These are phyloP conservation scores for Tetragonisca angustula DNA, from an alignment of 2,888 invertebrate species.

Conservation along the genomic window DNA sequence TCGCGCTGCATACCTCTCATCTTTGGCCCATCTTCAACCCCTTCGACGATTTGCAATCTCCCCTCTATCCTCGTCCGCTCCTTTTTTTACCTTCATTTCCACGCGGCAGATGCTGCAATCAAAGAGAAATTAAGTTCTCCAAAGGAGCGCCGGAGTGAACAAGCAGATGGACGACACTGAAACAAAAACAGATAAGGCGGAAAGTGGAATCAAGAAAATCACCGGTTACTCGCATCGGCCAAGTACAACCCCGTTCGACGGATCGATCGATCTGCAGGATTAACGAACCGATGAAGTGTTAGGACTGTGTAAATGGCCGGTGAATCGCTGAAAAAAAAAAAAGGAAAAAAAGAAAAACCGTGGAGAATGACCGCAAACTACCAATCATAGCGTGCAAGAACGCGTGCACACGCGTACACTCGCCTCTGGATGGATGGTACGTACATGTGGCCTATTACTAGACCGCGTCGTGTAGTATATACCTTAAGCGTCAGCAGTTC, in stretches of 20 bases:
- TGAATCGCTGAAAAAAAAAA: neutral
- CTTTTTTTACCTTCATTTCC: constrained; percentile 33
- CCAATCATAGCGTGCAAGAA: constrained; percentile 49
- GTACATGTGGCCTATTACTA: constrained; percentile 21
- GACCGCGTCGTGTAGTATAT: constrained; percentile 25
- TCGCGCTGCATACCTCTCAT: neutral
- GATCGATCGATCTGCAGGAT: constrained; percentile 32
- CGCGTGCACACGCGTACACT: neutral
- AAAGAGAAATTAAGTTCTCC: constrained; percentile 48
- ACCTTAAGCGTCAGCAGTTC: constrained; percentile 52
- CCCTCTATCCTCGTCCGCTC: neutral
- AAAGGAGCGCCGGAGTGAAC: constrained; percentile 39
- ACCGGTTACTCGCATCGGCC: constrained; percentile 40
- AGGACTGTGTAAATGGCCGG: constrained; percentile 37
- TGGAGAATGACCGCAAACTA: constrained; percentile 54
- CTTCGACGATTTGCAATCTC: constrained; percentile 2
- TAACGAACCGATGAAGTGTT: constrained; percentile 55
- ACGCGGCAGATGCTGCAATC: constrained; percentile 53
- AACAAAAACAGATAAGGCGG: constrained; percentile 16
- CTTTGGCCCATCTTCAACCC: neutral
- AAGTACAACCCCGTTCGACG: constrained; percentile 4
- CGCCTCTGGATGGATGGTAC: neutral
- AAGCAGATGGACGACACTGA: constrained; percentile 54
- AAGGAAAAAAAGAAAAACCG: constrained; percentile 25
- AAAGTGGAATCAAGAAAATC: constrained; percentile 47